phyloP scores from a whole-genome alignment of 2,797 vertebrate species.

The Lutjanus campechanus region DNA sequence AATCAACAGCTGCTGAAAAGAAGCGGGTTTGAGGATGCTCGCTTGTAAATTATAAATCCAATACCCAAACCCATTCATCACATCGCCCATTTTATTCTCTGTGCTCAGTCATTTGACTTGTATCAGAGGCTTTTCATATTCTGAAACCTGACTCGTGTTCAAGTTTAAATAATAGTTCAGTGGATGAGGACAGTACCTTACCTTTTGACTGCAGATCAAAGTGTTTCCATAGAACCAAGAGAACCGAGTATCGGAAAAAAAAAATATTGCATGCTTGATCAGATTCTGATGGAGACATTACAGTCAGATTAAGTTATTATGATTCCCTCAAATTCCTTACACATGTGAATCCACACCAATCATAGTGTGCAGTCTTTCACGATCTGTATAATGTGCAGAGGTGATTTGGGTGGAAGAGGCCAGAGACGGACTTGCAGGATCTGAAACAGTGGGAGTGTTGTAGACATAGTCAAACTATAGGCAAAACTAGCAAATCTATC shows the following conservation, averaged over 20 bases:
- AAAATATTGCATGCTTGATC: neutral
- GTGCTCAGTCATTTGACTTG: neutral
- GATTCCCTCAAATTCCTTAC: neutral
- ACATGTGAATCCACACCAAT: neutral
- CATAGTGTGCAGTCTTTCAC: neutral
- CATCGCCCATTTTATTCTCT: neutral
- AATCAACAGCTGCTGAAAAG: constrained; percentile 35
- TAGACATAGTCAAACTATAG: neutral
- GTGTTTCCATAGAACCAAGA: no score
- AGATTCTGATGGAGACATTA: neutral
- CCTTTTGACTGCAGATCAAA: neutral
- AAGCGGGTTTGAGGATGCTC: neutral
- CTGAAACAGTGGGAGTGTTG: neutral
- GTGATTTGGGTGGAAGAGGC: neutral
- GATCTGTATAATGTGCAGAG: neutral
- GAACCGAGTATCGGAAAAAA: neutral
- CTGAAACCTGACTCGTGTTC: neutral
- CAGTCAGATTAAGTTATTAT: neutral
- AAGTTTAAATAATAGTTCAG: neutral
- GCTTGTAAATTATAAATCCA: constrained; percentile 17
- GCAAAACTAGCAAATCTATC: no score
- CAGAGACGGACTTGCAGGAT: neutral
- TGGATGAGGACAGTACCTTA: neutral
- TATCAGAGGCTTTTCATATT: neutral
- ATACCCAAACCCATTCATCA: neutral